Evolutionary conservation across 1,140 invertebrate species (phyloP), one percentile per base, ranked within the genome.

Genomic region (Eueides isabella): DNA sequence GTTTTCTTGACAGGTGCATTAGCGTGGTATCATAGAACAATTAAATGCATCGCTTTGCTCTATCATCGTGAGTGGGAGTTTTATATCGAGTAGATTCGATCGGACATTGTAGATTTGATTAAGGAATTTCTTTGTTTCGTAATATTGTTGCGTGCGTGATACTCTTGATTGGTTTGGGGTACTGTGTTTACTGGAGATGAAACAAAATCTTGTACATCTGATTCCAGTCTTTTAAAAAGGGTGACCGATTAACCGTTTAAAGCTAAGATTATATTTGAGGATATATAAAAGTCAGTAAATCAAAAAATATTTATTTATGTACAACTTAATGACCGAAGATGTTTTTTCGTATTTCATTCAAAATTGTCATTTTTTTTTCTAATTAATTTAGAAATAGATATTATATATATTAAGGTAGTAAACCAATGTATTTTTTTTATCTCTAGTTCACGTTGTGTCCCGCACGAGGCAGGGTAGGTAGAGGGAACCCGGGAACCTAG

Each of bases 1-100:
- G 89, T 91, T 92, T 86, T 77, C 86, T 86, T 92, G 90, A 91
- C 90, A 91, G 90, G 88, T 92, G 88, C 90, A 91, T 92, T 92
- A 92, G 89, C 81, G 84, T 83, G 83, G 72, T 91, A 91, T 91
- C 90, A 85, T 84, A 82, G 81, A 92, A 90, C 90, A 92, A 92
- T 92, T 92, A 92, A 92, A 91, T 85, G 88, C 85, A 86, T 85
- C 85, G 77, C 75, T 76, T 63, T 82, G 90, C 88, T 77, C 75
- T 83, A 82, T 90, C 90, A 90, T 71, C 66, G 74, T 87, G 87
- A 92, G 82, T 89, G 76, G 80, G 79, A 80, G 82, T 80, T 72
- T 68, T 69, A 72, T 86, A 88, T 82, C 83, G 78, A 61, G 71
- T 73, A 64, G 66, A 76, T 79, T 41, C 67, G 80, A 86, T 86